Evolutionary conservation across 1,140 invertebrate genomes (phyloP).

Genomic region (Mactra quadrangularis): DNA sequence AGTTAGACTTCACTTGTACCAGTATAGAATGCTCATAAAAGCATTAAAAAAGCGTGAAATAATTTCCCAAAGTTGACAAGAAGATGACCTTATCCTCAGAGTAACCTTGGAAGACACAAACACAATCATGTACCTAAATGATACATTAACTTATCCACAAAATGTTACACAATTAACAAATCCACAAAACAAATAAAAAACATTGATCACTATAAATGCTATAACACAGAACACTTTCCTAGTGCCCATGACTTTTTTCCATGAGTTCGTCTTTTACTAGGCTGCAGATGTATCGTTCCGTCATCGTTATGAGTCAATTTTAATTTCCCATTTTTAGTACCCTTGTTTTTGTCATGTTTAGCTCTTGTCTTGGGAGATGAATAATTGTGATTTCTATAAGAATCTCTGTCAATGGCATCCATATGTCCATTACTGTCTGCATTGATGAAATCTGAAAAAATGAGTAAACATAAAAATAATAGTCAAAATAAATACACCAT

Average conservation of each 20-base stretch:
- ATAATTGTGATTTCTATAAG: constrained; percentile 35
- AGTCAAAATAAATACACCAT: background rate
- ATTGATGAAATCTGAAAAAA: constrained; percentile 73
- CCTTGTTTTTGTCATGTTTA: constrained; percentile 65
- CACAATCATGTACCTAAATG: too few relatives aligned
- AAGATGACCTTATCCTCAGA: too few relatives aligned
- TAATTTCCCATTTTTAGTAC: constrained; percentile 65
- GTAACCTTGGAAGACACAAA: too few relatives aligned
- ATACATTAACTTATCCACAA: too few relatives aligned
- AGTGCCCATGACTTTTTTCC: constrained; percentile 80
- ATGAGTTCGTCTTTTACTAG: constrained; percentile 77
- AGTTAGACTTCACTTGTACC: too few relatives aligned
- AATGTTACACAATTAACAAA: too few relatives aligned
- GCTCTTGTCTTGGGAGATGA: constrained; percentile 62
- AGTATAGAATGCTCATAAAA: too few relatives aligned
- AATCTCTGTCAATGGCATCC: constrained; percentile 13
- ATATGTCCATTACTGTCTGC: constrained; percentile 65
- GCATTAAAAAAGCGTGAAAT: too few relatives aligned
- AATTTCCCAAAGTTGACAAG: too few relatives aligned
- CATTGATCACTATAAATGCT: constrained; percentile 54
- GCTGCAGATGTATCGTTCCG: constrained; percentile 77
- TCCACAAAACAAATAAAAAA: too few relatives aligned
- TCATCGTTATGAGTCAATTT: constrained; percentile 70
- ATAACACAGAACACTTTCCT: constrained; percentile 78
- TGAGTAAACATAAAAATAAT: too few relatives aligned